These are phyloP conservation scores for Aegypius monachus DNA, from an alignment of 2,113 vertebrate genomes.

Conservation along the genomic window DNA sequence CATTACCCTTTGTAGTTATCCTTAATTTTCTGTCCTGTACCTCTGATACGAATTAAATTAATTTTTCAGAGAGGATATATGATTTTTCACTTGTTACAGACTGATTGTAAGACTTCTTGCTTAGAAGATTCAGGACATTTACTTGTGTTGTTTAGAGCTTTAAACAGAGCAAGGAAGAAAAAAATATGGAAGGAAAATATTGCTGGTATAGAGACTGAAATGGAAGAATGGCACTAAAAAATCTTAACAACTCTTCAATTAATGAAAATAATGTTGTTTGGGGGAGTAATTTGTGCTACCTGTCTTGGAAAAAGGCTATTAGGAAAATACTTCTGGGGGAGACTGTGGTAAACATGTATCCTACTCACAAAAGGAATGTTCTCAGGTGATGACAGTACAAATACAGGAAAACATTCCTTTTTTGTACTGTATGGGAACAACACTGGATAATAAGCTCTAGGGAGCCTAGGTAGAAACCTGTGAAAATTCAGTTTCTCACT, in stretches of 20 bases:
- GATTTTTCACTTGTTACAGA: neutral
- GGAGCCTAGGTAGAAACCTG: neutral
- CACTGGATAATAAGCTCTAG: neutral
- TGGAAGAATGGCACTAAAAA: neutral
- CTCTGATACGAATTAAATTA: neutral
- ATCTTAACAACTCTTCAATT: neutral
- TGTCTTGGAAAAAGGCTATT: neutral
- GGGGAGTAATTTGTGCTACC: neutral
- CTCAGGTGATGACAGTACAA: neutral
- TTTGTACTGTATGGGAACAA: neutral
- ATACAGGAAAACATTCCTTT: neutral
- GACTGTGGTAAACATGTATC: neutral
- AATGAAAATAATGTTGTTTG: neutral
- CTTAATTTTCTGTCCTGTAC: neutral
- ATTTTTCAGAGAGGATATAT: neutral
- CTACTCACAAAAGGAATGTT: neutral
- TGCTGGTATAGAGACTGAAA: neutral
- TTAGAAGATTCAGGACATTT: neutral
- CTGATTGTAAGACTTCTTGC: neutral
- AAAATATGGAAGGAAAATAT: neutral
- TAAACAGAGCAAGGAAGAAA: neutral
- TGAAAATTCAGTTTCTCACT: neutral
- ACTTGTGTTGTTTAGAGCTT: neutral
- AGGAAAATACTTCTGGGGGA: neutral
- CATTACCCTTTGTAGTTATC: neutral